Percentiles rank a stretch among this genome's conserved stretches.
Evolutionary conservation across 2,888 invertebrate species (phyloP).

Genomic region (Pachliopta kotzebuea): DNA sequence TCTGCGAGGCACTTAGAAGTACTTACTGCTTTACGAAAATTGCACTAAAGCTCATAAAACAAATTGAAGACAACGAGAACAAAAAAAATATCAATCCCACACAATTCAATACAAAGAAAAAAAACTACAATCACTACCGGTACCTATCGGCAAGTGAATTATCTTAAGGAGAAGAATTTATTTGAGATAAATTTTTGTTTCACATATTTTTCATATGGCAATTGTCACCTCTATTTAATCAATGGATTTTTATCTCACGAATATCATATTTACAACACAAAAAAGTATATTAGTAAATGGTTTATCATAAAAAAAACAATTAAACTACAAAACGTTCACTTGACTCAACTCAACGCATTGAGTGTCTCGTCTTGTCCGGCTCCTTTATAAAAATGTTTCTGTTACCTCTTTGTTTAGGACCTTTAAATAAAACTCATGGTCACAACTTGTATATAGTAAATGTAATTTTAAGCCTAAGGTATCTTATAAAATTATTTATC

Average conservation of each 20-base stretch:
- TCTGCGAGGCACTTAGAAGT: not conserved
- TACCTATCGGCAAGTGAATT: slow-evolving; percentile 17
- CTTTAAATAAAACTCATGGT: slow-evolving; percentile 15
- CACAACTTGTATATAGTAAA: not conserved
- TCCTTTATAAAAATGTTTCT: slow-evolving; percentile 5
- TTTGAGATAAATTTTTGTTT: slow-evolving; percentile 24
- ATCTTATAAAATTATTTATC: too few relatives aligned
- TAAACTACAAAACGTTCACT: not conserved
- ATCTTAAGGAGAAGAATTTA: slow-evolving; percentile 23
- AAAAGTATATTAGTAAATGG: not conserved
- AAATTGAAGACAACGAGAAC: too few relatives aligned
- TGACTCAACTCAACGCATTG: not conserved
- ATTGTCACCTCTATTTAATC: slow-evolving; percentile 15
- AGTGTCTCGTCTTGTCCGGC: not conserved
- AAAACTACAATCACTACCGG: slow-evolving; percentile 18
- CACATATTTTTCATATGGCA: slow-evolving; percentile 14
- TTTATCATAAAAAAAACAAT: not conserved
- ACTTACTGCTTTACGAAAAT: slow-evolving; percentile 6
- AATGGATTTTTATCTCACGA: not conserved
- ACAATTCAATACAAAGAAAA: slow-evolving; percentile 1
- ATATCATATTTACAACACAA: not conserved
- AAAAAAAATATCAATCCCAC: not conserved
- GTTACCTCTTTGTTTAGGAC: not conserved
- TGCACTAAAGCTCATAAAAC: too few relatives aligned
- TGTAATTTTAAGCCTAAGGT: too few relatives aligned